Conservation (phyloP, 1,140 invertebrate genomes). For the Polyergus mexicanus region DNA sequence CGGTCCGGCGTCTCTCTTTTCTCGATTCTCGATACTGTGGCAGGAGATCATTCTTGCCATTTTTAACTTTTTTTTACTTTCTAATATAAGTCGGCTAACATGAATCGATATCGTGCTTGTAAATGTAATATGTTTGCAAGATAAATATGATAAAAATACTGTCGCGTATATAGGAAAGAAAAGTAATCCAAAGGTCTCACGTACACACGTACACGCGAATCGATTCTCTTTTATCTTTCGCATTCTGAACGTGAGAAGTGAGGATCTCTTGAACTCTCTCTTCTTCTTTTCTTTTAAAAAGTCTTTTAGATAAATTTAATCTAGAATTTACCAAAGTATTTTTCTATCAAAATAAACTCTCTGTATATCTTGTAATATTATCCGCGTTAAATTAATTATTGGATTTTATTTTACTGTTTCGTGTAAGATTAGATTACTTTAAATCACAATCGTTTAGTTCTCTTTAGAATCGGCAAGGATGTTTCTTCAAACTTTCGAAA, state of each 20-base stretch:
- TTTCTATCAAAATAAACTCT: background rate
- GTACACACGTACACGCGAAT: background rate
- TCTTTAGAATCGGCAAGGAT: background rate
- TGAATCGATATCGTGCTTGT: background rate
- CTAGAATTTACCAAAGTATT: background rate
- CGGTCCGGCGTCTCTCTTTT: background rate
- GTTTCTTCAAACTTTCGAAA: background rate
- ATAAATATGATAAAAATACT: constrained; percentile 19
- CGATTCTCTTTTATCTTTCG: background rate
- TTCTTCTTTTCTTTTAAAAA: no score
- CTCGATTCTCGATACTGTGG: constrained; percentile 8
- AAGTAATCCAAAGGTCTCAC: background rate
- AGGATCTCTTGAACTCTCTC: no score
- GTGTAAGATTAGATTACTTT: background rate
- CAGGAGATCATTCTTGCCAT: background rate
- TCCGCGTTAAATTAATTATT: no score
- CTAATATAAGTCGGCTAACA: background rate
- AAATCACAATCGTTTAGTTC: background rate
- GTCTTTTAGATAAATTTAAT: background rate
- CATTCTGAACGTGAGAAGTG: no score
- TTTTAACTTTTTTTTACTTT: constrained; percentile 9
- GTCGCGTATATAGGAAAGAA: background rate
- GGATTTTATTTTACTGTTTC: no score
- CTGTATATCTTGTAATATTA: background rate
- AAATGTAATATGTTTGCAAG: constrained; percentile 12